Conservation (phyloP, 1,140 invertebrate species). For the Pseudobourletiella spinata region DNA sequence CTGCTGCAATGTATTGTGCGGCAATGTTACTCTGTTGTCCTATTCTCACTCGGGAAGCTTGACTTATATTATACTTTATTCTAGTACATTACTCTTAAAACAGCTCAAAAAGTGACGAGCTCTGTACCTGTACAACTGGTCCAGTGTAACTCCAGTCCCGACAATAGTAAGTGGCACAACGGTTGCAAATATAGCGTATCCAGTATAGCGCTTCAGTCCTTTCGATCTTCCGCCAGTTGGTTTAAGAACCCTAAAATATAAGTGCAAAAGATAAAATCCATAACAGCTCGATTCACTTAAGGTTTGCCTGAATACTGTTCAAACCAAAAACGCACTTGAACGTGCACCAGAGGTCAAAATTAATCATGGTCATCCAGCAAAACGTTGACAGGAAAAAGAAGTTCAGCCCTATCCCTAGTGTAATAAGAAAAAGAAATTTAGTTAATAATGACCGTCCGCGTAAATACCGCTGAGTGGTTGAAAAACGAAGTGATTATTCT, state of each 20-base stretch:
- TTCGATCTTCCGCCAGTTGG: conserved; percentile 19
- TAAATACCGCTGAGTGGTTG: background rate
- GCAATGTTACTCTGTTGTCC: too few relatives aligned
- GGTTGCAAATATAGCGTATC: conserved; percentile 15
- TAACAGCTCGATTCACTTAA: background rate
- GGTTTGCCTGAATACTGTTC: background rate
- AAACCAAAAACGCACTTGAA: conserved; percentile 18
- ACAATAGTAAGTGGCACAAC: conserved; percentile 18
- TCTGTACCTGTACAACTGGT: conserved; percentile 21
- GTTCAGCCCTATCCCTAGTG: conserved; percentile 17
- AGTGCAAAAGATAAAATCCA: background rate
- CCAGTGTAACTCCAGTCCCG: conserved; percentile 7
- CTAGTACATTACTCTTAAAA: too few relatives aligned
- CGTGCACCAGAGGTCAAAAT: conserved; percentile 29
- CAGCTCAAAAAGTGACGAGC: too few relatives aligned
- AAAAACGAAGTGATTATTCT: background rate
- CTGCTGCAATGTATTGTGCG: too few relatives aligned
- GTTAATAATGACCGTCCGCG: background rate
- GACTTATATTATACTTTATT: too few relatives aligned
- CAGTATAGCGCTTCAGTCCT: conserved; percentile 17
- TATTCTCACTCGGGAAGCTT: too few relatives aligned
- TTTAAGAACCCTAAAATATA: conserved; percentile 14
- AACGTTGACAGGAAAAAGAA: conserved; percentile 30
- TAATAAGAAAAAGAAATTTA: background rate
- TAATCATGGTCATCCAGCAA: conserved; percentile 28